Base-by-base conservation (phyloP, 1,140 invertebrate genomes). In the Drosophila equinoxialis region DNA sequence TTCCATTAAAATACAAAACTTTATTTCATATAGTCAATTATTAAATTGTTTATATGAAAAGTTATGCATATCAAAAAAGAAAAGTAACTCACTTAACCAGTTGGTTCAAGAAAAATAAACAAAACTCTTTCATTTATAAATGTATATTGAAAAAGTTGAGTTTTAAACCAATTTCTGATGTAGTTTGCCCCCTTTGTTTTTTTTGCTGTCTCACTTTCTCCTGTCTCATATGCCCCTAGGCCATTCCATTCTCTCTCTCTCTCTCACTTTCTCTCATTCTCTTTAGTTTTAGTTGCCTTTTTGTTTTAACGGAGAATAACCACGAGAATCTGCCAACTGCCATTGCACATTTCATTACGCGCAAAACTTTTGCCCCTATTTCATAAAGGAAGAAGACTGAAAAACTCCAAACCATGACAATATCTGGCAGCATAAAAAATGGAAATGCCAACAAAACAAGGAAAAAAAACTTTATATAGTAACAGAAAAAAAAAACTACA, bases 291-390 rank as follows among this genome's bases (percentile, higher is more conserved):
- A 14, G 57, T 58, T 58, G 14, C 14, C 57, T 37, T 58, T 30
- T 58, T 58, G 57, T 58, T 58, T 58, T 37, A 58, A 58, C 54
- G 10, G 14, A 58, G 33, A 37, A 10, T 58, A 51, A 51, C 17
- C 45, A 51, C 45, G 45, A 51, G 45, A 51, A 51, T 37, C 57
- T 58, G 57, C 33, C 57, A 33, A 58, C 45, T 51, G 45, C 57
- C 57, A 58, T 35, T 58, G 57, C 57, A 58, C 57, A 58, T 58
- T 58, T 58, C 57, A 58, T 58, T 58, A 58, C 57, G 57, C 57
- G 57, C 57, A 58, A 58, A 58, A 58, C 30, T 58, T 58, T 58
- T 58, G 35, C 45, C 45, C 45, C 45, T 17, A 51, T 51, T 51
- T 51, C 8, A 51, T 23, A 51, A 51, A 51, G 17, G 17, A 48